A percentile compares a stretch with the other conserved stretches of the same genome.
These are phyloP conservation scores for Protaetia brevitarsis DNA, from an alignment of 1,140 invertebrate genomes.

Conservation along the genomic window DNA sequence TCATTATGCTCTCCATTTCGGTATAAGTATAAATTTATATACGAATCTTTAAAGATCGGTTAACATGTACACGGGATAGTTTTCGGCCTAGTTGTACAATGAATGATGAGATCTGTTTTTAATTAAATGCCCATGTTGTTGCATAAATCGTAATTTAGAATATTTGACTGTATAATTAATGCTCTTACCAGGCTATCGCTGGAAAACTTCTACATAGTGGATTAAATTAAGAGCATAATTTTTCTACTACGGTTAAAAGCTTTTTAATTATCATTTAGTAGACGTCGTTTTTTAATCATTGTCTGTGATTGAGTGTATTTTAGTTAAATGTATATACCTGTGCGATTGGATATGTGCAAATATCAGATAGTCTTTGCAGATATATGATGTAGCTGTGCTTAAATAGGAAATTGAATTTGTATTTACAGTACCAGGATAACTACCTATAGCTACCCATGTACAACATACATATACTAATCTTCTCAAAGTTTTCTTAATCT, in stretches of 20 bases:
- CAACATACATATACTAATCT: no score
- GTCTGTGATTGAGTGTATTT: not conserved
- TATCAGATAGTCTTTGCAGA: no score
- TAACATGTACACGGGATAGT: not conserved
- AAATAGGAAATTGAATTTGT: no score
- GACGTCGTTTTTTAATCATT: constrained; percentile 7
- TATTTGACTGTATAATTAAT: constrained; percentile 17
- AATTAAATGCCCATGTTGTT: constrained; percentile 5
- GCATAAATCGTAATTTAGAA: constrained; percentile 18
- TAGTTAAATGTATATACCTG: no score
- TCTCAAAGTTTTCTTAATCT: no score
- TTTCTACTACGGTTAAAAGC: constrained; percentile 3
- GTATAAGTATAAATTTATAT: constrained; percentile 19
- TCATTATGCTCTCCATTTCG: not conserved
- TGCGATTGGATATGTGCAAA: no score
- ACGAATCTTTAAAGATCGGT: not conserved
- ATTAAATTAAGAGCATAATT: constrained; percentile 16
- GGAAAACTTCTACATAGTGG: not conserved
- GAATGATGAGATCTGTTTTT: constrained; percentile 18
- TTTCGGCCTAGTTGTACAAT: constrained; percentile 16
- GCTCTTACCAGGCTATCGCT: not conserved
- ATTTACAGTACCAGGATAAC: no score
- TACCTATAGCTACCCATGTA: no score
- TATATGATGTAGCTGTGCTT: no score
- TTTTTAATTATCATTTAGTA: constrained; percentile 13